Evolutionary conservation across 2,797 vertebrate genomes (phyloP).

Genomic region (Sardinella longiceps): DNA sequence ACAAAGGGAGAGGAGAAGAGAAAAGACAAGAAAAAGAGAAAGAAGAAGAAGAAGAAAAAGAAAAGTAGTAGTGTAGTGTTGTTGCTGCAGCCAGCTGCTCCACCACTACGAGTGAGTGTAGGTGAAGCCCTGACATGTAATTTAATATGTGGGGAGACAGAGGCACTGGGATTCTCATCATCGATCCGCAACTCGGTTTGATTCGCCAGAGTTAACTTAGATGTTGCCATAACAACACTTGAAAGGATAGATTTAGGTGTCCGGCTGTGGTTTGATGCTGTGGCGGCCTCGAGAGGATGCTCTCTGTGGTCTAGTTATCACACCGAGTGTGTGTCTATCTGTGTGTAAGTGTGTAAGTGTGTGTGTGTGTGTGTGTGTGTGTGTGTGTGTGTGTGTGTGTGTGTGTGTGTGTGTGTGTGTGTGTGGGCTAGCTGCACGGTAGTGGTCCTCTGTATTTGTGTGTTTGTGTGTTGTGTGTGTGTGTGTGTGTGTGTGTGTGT

Average conservation of each 20-base stretch:
- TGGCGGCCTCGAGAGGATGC: conserved; percentile 17
- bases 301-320: conserved; percentile 24
- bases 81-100: conserved; percentile 8
- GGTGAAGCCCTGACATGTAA: conserved; percentile 48
- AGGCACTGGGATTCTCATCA: conserved; percentile 42
- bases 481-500: not conserved
- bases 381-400: not conserved
- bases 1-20: conserved; percentile 12
- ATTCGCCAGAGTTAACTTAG: conserved; percentile 47
- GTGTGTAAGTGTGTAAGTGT: conserved; percentile 29
- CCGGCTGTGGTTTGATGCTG: conserved; percentile 26
- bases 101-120: conserved; percentile 39
- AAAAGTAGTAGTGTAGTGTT: not conserved
- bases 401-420: not conserved
- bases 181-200: conserved; percentile 49
- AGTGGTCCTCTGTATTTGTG: not conserved
- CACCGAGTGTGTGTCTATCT: not conserved
- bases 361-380: not conserved
- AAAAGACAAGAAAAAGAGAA: not conserved
- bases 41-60: not conserved
- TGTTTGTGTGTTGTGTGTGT: not conserved
- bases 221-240: conserved; percentile 62
- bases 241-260: conserved; percentile 52
- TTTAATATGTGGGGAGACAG: conserved; percentile 50
- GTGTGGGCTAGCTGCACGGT: not conserved